A percentile compares a stretch with the other conserved stretches of the same genome.
These are phyloP conservation scores for Argyrosomus japonicus DNA, from an alignment of 2,113 vertebrate genomes.

Conservation along the genomic window DNA sequence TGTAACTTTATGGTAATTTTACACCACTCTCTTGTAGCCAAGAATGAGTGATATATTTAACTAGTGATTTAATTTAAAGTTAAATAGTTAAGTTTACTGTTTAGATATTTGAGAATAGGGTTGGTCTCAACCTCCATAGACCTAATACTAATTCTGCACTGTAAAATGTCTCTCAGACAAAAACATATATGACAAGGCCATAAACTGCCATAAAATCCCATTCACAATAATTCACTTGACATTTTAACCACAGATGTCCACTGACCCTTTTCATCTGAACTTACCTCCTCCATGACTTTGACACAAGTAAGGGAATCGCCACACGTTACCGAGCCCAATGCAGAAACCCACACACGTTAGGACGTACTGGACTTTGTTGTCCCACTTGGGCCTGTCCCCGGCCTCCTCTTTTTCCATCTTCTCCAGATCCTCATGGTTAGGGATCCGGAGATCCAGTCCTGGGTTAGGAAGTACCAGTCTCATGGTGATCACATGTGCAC, in stretches of 20 bases:
- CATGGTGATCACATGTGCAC: constrained; percentile 72
- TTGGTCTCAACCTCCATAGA: background rate
- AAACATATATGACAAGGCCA: background rate
- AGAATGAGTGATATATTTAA: constrained; percentile 52
- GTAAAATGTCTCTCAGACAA: background rate
- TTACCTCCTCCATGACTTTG: constrained; percentile 96
- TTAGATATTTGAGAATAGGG: background rate
- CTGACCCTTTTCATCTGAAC: background rate
- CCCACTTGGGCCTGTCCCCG: constrained; percentile 90
- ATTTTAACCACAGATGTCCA: background rate
- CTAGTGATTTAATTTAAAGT: background rate
- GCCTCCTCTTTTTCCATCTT: constrained; percentile 84
- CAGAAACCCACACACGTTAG: constrained; percentile 94
- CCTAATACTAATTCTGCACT: background rate
- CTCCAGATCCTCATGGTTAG: constrained; percentile 84
- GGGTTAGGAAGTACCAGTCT: constrained; percentile 88
- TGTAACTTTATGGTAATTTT: background rate
- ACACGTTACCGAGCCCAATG: constrained; percentile 94
- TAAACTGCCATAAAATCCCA: background rate
- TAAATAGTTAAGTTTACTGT: background rate
- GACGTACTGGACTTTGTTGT: constrained; percentile 95
- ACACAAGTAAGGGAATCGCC: constrained; percentile 95
- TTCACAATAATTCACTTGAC: background rate
- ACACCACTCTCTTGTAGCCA: background rate
- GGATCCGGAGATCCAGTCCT: constrained; percentile 88